Conservation (phyloP, 1,140 invertebrate species). For the Calephelis nemesis region DNA sequence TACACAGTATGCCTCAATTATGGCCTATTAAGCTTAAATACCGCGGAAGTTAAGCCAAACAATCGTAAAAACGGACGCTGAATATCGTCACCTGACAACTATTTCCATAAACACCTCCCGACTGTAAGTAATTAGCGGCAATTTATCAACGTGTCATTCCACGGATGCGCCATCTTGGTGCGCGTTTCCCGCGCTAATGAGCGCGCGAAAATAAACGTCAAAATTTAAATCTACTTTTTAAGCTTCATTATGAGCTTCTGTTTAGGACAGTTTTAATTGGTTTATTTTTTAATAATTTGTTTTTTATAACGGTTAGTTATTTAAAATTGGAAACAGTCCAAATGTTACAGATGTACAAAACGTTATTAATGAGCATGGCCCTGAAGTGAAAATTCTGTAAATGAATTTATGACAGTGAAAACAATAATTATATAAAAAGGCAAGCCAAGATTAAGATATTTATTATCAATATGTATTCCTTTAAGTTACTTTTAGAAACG, state of each 20-base stretch:
- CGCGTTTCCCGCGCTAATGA: slow-evolving; percentile 58
- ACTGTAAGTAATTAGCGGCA: slow-evolving; percentile 71
- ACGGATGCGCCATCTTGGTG: slow-evolving; percentile 54
- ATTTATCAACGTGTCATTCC: slow-evolving; percentile 71
- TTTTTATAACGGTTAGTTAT: not conserved
- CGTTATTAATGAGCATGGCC: too few species aligned
- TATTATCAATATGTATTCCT: too few species aligned
- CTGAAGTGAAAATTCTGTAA: too few species aligned
- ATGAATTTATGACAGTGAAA: too few species aligned
- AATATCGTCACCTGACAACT: slow-evolving; percentile 61
- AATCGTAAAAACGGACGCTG: slow-evolving; percentile 55
- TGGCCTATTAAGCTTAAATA: slow-evolving; percentile 18
- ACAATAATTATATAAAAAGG: too few species aligned
- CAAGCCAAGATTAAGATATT: too few species aligned
- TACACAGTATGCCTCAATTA: not conserved
- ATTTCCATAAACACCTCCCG: slow-evolving; percentile 75
- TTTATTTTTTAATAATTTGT: slow-evolving; percentile 9
- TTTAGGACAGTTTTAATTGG: slow-evolving; percentile 14
- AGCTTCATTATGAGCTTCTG: slow-evolving; percentile 17
- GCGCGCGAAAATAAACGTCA: slow-evolving; percentile 58
- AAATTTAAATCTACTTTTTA: slow-evolving; percentile 31
- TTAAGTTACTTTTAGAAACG: too few species aligned
- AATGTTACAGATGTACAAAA: not conserved
- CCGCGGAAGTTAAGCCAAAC: slow-evolving; percentile 46
- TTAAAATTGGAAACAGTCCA: not conserved